Conservation (phyloP, 1,140 invertebrate species). For the Bradynema listronoti region DNA sequence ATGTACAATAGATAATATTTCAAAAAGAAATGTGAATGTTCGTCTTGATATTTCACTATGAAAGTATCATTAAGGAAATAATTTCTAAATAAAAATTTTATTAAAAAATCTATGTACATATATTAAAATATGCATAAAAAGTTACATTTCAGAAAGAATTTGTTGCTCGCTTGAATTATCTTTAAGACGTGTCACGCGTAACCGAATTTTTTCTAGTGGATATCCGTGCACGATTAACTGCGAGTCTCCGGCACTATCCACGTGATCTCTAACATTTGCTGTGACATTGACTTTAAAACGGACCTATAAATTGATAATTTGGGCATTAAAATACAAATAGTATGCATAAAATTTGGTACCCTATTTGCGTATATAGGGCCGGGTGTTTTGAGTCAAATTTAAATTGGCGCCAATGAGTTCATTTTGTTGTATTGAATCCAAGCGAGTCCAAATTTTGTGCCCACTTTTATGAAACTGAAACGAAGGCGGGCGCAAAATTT, state of each 20-base stretch:
- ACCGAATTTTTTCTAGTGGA: constrained; percentile 29
- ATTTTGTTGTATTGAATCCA: too few species aligned
- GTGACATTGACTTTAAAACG: constrained; percentile 24
- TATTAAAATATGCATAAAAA: constrained; percentile 19
- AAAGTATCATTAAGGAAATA: constrained; percentile 37
- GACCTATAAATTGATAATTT: constrained; percentile 21
- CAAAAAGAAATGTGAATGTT: constrained; percentile 40
- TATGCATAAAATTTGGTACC: too few species aligned
- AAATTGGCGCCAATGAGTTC: too few species aligned
- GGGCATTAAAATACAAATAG: too few species aligned
- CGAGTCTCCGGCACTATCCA: constrained; percentile 17
- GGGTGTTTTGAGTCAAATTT: too few species aligned
- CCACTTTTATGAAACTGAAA: too few species aligned
- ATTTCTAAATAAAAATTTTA: constrained; percentile 23
- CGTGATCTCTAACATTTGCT: constrained; percentile 6
- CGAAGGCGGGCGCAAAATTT: too few species aligned
- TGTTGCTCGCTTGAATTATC: constrained; percentile 33
- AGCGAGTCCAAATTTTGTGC: too few species aligned
- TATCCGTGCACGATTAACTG: constrained; percentile 36
- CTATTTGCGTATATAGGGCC: too few species aligned
- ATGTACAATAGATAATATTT: constrained; percentile 38
- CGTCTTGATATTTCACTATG: constrained; percentile 24
- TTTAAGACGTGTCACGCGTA: constrained; percentile 18
- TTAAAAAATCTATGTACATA: background rate
- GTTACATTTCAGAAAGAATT: constrained; percentile 12